Evolutionary conservation across 2,888 invertebrate species (phyloP).

Genomic region (Epistrophe eligans): DNA sequence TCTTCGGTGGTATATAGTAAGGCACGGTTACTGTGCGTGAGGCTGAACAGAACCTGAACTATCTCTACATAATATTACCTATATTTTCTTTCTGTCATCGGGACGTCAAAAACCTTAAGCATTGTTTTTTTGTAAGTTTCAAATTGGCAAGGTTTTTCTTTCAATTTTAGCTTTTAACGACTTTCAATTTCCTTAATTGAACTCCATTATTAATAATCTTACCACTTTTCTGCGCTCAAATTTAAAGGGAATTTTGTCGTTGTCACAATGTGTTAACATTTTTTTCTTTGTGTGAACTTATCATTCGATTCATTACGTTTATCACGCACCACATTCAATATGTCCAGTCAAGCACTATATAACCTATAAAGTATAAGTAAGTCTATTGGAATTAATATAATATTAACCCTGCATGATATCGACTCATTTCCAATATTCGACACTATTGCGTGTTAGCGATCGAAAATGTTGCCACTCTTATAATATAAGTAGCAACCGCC

Average conservation of each 20-base stretch:
- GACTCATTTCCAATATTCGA: constrained; percentile 63
- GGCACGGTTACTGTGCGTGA: too few species aligned
- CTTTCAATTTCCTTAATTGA: background rate
- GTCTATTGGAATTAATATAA: constrained; percentile 55
- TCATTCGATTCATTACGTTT: constrained; percentile 6
- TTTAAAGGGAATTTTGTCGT: background rate
- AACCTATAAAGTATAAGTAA: background rate
- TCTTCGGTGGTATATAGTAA: too few species aligned
- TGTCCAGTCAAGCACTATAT: background rate
- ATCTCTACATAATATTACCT: too few species aligned
- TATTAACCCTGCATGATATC: constrained; percentile 33
- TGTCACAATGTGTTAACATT: constrained; percentile 21
- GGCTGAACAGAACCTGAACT: too few species aligned
- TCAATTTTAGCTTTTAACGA: too few species aligned
- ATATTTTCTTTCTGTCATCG: too few species aligned
- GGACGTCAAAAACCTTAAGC: too few species aligned
- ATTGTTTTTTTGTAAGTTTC: too few species aligned
- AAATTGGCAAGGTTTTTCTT: background rate
- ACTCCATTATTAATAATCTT: background rate
- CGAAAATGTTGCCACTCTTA: constrained; percentile 26
- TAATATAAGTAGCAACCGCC: constrained; percentile 27
- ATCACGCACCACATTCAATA: constrained; percentile 46
- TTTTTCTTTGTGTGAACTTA: constrained; percentile 10
- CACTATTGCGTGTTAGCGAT: constrained; percentile 61
- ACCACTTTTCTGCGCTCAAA: background rate